These are phyloP conservation scores for Macaca mulatta DNA, from an alignment of 2,113 vertebrate genomes.

Conservation along the genomic window DNA sequence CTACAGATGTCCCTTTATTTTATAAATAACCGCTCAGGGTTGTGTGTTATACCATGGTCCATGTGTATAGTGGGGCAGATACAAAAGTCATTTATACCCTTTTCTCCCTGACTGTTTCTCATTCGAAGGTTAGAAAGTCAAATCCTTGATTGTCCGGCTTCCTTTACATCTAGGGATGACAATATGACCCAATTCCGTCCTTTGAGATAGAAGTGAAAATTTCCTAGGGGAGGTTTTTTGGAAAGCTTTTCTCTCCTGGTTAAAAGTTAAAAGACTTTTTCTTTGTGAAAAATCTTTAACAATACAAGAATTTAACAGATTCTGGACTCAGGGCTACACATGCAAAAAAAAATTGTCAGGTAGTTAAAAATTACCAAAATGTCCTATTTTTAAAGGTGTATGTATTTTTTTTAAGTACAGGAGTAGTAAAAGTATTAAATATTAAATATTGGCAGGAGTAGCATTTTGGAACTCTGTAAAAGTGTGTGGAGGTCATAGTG, in stretches of 20 bases:
- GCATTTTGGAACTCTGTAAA: constrained; percentile 77
- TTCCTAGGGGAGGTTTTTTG: neutral
- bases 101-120: neutral
- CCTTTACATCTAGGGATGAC: neutral
- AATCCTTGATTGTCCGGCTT: neutral
- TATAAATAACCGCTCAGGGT: neutral
- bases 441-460: constrained; percentile 81
- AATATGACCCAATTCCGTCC: neutral
- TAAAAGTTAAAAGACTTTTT: constrained; percentile 56
- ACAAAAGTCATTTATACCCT: neutral
- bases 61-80: neutral
- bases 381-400: constrained; percentile 84
- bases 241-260: neutral
- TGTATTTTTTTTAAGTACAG: constrained; percentile 76
- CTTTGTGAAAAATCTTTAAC: constrained; percentile 90
- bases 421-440: constrained; percentile 78
- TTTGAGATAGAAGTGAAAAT: neutral
- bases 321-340: constrained; percentile 88
- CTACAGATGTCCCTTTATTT: neutral
- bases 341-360: constrained; percentile 90
- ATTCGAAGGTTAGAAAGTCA: neutral
- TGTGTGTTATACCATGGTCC: neutral
- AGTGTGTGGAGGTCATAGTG: constrained; percentile 86
- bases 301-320: constrained; percentile 85
- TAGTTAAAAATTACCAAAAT: constrained; percentile 90